Base-by-base conservation (phyloP, 2,797 vertebrate species). In the Sebastes oblongus region DNA sequence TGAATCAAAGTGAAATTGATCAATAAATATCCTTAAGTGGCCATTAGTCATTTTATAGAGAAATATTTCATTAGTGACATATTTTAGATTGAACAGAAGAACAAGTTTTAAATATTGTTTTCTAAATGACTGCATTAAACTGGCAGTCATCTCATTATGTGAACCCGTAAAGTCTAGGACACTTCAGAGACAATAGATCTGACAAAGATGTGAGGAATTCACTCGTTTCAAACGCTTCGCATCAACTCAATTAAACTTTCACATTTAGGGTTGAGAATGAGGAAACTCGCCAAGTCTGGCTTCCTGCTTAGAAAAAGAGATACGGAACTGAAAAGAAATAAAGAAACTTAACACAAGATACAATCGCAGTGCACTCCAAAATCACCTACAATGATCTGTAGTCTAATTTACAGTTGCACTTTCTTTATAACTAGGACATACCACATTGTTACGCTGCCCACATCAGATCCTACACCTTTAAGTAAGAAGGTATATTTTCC, bases 11-110 rank as follows among this genome's bases (percentile, higher is more conserved):
- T 86, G 84, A 95, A 95, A 96, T 95, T 93, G 93, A 94, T 95
- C 93, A 95, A 96, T 96, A 95, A 96, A 96, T 95, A 93, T 93
- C 78, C 93, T 92, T 91, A 95, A 96, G 92, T 91, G 91, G 86
- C 92, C 84, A 89, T 96, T 94, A 91, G 85, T 90, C 75, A 88
- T 87, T 96, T 96, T 94, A 94, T 93, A 92, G 93, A 93, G 89
- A 95, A 94, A 94, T 92, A 93, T 95, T 92, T 96, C 88, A 94
- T 90, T 93, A 92, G 92, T 90, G 93, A 82, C 92, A 93, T 94
- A 94, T 94, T 95, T 94, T 86, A 94, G 85, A 92, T 90, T 85
- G 85, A 88, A 91, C 78, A 84, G 90, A 89, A 86, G 90, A 86
- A 88, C 89, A 91, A 83, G 91, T 93, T 95, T 95, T 93, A 94